These are phyloP conservation scores for Synergus laeviventris DNA, from an alignment of 2,888 invertebrate genomes.

Conservation along the genomic window DNA sequence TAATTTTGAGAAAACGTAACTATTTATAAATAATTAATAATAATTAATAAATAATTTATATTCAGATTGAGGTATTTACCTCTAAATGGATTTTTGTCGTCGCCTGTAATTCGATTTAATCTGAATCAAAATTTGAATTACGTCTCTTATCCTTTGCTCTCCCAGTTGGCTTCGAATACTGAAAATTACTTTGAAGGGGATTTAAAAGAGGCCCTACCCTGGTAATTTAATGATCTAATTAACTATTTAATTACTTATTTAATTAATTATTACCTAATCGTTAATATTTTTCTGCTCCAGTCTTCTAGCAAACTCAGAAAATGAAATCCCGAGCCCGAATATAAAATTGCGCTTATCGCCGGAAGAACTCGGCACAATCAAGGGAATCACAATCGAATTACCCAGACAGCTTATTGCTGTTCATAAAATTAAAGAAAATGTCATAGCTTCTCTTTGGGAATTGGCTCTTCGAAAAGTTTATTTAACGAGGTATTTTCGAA, in stretches of 20 bases:
- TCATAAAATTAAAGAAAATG: constrained; percentile 59
- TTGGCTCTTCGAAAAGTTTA: constrained; percentile 68
- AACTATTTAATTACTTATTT: constrained; percentile 39
- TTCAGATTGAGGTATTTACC: constrained; percentile 67
- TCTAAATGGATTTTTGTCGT: constrained; percentile 67
- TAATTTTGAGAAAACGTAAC: neutral
- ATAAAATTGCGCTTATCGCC: constrained; percentile 58
- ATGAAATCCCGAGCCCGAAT: constrained; percentile 1
- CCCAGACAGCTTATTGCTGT: constrained; percentile 68
- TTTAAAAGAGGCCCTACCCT: constrained; percentile 54
- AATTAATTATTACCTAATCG: constrained; percentile 20
- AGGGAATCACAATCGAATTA: constrained; percentile 60
- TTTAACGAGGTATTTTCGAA: constrained; percentile 58
- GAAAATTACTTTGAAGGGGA: constrained; percentile 43
- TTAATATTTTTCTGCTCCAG: constrained; percentile 53
- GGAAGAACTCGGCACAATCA: constrained; percentile 44
- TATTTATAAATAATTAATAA: neutral
- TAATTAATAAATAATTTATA: neutral
- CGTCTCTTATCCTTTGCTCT: constrained; percentile 67
- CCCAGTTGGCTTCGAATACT: constrained; percentile 61
- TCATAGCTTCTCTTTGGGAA: constrained; percentile 65
- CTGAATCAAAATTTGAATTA: constrained; percentile 67
- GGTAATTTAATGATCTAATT: constrained; percentile 53
- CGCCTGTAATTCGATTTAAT: constrained; percentile 65
- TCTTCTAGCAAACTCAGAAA: constrained; percentile 51